Base-by-base conservation (phyloP, 1,140 invertebrate species). In the Coptotermes formosanus region DNA sequence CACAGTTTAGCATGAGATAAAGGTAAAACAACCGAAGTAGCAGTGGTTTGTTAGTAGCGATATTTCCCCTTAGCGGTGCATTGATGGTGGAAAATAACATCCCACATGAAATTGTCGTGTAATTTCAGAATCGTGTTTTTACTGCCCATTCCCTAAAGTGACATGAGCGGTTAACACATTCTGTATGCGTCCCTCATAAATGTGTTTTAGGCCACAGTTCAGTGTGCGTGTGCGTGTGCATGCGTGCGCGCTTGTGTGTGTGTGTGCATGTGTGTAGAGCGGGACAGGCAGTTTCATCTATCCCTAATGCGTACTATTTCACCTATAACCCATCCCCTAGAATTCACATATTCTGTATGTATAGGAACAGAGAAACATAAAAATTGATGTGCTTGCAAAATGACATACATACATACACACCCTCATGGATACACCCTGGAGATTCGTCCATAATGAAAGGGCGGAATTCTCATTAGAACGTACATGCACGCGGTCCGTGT, bases 391-490 rank as follows among this genome's bases (percentile, higher is more conserved):
- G 64, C n/a, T 75, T n/a, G 25, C 64, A 75, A 75, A 75, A 75
- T 75, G 64, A 75, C 64, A 75, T 75, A 75, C n/a, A n/a, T n/a
- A 16, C 64, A 14, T 75, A 75, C 30, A 64, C 59, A 64, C 21
- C 59, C 59, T 23, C 59, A n/a, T 64, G 59, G 59, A 64, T 64
- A 75, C 64, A 75, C 64, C 64, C 64, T 75, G 64, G 64, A 75
- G 64, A 75, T 75, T 75, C n/a, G 64, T 75, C 64, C 64, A 75
- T 75, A 75, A 75, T 75, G 30, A 75, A 75, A 75, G 64, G 64
- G 25, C 25, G 25, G 64, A 75, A 75, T 75, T 75, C 64, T 75
- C n/a, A 75, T 75, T 75, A 75, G 64, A 75, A 8, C n/a, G 2
- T 30, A 75, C 64, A 75, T 30, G 64, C n/a, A 75, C n/a, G 64